These are phyloP conservation scores for Nomada fucata DNA, from an alignment of 2,888 invertebrate species.

Conservation along the genomic window DNA sequence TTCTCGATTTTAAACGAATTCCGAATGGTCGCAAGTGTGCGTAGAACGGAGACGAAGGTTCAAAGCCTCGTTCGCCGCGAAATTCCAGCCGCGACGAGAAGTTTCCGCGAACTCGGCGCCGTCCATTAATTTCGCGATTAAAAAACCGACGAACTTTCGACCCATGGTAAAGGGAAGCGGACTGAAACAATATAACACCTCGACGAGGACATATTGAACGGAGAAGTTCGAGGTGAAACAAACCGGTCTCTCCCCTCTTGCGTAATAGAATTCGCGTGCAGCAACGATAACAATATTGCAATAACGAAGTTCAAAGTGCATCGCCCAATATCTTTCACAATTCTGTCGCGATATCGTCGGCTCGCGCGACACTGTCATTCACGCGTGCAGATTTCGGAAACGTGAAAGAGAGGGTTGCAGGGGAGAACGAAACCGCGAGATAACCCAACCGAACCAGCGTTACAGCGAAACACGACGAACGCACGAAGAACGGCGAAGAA, in stretches of 20 bases:
- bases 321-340: too few relatives aligned
- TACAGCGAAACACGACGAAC: conserved; percentile 1
- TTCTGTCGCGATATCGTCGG: background rate
- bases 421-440: background rate
- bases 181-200: conserved; percentile 19
- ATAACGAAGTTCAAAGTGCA: background rate
- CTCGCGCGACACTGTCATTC: background rate
- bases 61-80: background rate
- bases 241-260: conserved; percentile 29
- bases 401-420: background rate
- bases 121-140: conserved; percentile 44
- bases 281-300: too few relatives aligned
- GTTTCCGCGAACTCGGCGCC: background rate
- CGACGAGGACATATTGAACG: conserved; percentile 31
- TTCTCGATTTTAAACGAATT: background rate
- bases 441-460: background rate
- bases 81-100: background rate
- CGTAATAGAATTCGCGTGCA: conserved; percentile 71
- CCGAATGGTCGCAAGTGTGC: background rate
- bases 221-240: conserved; percentile 29
- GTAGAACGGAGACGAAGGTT: background rate
- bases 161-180: background rate
- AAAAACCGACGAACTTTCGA: conserved; percentile 31
- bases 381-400: background rate
- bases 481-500: conserved; percentile 10